These are phyloP conservation scores for Rhinophrynus dorsalis DNA, from an alignment of 2,797 vertebrate species.

Conservation along the genomic window DNA sequence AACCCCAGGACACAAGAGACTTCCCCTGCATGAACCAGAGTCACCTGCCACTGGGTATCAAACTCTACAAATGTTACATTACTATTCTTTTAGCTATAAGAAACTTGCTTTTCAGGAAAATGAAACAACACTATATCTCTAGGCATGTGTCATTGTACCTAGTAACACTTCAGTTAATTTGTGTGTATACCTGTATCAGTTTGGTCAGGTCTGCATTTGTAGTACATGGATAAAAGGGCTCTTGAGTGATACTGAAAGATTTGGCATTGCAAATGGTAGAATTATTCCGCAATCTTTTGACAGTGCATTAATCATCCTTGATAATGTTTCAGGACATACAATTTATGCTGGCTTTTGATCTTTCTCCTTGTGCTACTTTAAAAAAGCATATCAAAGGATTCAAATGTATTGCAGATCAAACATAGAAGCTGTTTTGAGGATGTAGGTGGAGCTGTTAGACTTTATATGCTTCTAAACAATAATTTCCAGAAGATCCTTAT, in stretches of 20 bases:
- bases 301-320: conserved; percentile 39
- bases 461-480: background rate
- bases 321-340: conserved; percentile 20
- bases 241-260: conserved; percentile 2
- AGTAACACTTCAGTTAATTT: too few species aligned
- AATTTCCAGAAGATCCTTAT: background rate
- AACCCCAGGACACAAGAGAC: too few species aligned
- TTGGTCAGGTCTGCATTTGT: background rate
- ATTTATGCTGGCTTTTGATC: conserved; percentile 32
- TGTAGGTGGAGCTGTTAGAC: background rate
- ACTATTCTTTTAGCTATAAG: too few species aligned
- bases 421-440: conserved; percentile 11
- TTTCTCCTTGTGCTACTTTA: conserved; percentile 16
- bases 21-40: too few species aligned
- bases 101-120: too few species aligned
- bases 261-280: conserved; percentile 7
- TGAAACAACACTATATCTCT: too few species aligned
- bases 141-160: too few species aligned
- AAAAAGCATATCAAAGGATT: conserved; percentile 34
- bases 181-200: too few species aligned
- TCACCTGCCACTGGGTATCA: too few species aligned
- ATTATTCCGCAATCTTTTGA: conserved; percentile 27
- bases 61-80: too few species aligned
- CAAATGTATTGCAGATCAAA: conserved; percentile 20
- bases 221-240: conserved; percentile 15